Percentiles rank a stretch among this genome's conserved stretches.
Evolutionary conservation across 2,888 invertebrate species (phyloP).

Genomic region (Sphaeridia pumilis): DNA sequence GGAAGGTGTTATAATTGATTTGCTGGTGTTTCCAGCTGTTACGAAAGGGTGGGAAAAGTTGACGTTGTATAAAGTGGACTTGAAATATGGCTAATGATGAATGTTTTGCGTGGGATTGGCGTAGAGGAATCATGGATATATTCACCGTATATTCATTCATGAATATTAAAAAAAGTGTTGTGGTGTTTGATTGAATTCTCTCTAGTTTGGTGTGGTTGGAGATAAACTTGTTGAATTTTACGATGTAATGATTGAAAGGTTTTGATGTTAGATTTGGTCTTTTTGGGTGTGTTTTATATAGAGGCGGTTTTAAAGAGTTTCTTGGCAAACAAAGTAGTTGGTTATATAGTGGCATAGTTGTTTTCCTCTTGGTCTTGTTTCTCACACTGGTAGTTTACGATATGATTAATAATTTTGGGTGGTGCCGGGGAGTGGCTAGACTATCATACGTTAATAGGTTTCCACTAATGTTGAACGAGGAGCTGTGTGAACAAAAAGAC

Average conservation of each 20-base stretch:
- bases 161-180: background rate
- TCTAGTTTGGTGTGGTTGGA: background rate
- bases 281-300: too few species aligned
- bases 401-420: constrained; percentile 21
- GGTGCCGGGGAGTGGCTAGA: constrained; percentile 17
- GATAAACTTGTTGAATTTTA: background rate
- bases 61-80: background rate
- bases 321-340: too few species aligned
- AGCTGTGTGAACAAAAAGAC: too few species aligned
- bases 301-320: too few species aligned
- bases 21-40: too few species aligned
- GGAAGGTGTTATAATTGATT: constrained; percentile 1
- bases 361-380: too few species aligned
- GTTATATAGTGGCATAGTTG: too few species aligned
- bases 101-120: background rate
- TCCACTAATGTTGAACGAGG: constrained; percentile 11
- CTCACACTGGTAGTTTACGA: constrained; percentile 21
- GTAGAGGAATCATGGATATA: too few species aligned
- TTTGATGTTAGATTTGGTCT: too few species aligned
- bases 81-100: background rate
- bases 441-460: constrained; percentile 19
- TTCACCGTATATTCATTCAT: too few species aligned
- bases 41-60: background rate
- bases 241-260: constrained; percentile 1
- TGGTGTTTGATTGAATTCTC: background rate